Percentiles rank a stretch among this genome's conserved stretches.
Evolutionary conservation across 2,113 vertebrate genomes (phyloP).

Genomic region (Entosphenus tridentatus): DNA sequence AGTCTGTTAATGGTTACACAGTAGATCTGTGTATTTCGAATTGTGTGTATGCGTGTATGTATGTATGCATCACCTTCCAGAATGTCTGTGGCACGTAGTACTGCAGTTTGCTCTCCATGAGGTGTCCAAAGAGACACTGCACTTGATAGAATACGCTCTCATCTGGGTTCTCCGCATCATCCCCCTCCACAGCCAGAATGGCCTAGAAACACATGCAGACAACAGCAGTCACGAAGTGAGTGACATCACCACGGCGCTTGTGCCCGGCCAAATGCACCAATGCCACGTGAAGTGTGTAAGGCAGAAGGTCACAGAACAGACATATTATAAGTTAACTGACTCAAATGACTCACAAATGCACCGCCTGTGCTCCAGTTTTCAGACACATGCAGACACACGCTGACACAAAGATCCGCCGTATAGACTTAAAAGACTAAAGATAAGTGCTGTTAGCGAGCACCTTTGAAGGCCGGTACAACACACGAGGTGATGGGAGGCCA

Average conservation of each 20-base stretch:
- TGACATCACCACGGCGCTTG: not conserved
- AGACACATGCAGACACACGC: not conserved
- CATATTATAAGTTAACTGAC: too few species aligned
- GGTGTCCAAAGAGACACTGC: slow-evolving; percentile 80
- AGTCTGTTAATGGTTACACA: too few species aligned
- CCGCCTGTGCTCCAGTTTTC: not conserved
- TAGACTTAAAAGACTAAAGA: too few species aligned
- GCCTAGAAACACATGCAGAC: slow-evolving; percentile 24
- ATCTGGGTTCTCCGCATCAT: slow-evolving; percentile 81
- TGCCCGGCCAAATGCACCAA: not conserved
- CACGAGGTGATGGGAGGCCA: too few species aligned
- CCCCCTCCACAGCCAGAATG: slow-evolving; percentile 63
- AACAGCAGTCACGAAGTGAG: not conserved
- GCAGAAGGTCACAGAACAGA: not conserved
- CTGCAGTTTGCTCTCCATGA: slow-evolving; percentile 98
- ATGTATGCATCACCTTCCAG: slow-evolving; percentile 51
- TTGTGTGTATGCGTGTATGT: too few species aligned
- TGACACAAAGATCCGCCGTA: not conserved
- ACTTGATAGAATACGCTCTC: slow-evolving; percentile 96
- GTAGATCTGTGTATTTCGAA: too few species aligned
- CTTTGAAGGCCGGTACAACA: too few species aligned
- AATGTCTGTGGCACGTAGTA: slow-evolving; percentile 98
- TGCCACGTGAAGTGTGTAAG: not conserved
- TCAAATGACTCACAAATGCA: not conserved
- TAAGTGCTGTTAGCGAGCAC: too few species aligned